These are phyloP conservation scores for Thereva nobilitata DNA, from an alignment of 2,888 invertebrate species.

Conservation along the genomic window DNA sequence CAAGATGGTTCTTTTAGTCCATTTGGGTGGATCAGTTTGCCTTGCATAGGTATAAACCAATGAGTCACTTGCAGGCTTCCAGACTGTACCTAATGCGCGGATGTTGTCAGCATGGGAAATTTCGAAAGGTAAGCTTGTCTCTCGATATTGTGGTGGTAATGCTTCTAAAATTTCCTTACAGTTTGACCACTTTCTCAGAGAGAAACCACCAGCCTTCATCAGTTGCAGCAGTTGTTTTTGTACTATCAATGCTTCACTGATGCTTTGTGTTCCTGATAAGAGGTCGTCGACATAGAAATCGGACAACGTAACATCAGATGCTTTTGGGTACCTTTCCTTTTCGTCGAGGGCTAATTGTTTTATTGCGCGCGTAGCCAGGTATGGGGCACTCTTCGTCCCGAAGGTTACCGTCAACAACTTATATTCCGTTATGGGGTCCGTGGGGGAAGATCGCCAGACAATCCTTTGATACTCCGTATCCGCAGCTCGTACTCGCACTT, in stretches of 20 bases:
- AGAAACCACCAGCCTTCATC: neutral
- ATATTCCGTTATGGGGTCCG: no score
- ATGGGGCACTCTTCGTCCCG: no score
- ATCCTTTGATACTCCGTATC: no score
- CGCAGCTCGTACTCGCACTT: no score
- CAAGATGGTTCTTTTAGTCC: neutral
- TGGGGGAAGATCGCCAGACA: no score
- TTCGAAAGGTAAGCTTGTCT: neutral
- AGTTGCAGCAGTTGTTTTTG: neutral
- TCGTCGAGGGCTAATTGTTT: neutral
- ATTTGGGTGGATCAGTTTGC: neutral
- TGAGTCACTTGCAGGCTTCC: neutral
- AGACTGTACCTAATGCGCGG: neutral
- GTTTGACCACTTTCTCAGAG: neutral
- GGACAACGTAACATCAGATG: neutral
- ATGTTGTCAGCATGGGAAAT: neutral
- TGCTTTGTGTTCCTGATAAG: neutral
- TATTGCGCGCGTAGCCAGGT: neutral
- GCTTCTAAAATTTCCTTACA: neutral
- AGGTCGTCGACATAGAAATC: conserved; percentile 3
- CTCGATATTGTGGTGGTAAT: neutral
- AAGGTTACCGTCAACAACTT: no score
- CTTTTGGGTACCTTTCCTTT: neutral
- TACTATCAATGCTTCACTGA: neutral
- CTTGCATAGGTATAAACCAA: neutral